Evolutionary conservation across 2,888 invertebrate genomes (phyloP), one percentile per base, ranked within the genome.

Genomic region (Formica aserva): DNA sequence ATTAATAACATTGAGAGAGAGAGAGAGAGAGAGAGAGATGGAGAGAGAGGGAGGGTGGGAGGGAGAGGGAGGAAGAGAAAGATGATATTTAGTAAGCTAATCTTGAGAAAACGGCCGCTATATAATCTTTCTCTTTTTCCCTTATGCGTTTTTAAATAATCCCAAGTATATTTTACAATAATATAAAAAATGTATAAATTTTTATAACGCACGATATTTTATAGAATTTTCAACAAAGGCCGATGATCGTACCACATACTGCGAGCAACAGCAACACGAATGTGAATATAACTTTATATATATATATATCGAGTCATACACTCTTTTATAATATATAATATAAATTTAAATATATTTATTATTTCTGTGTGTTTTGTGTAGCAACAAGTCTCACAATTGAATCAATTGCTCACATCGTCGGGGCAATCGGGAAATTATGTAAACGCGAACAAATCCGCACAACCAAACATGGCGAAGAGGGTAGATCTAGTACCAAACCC

Each of bases 161-260:
- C 5, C 32, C 29, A 69, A n/a, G n/a, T 32, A 48, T 67, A 67
- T 29, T 45, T 67, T 26, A 4, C 22, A 3, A 29, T 15, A 13
- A 22, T 18, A n/a, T 29, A 41, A 26, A 15, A 2, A 63, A 35
- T 63, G 13, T 22, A 66, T 41, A 26, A 15, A 22, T 65, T 5
- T 29, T 38, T 18, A 35, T 76, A 18, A 76, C 0, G 41, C 1
- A 26, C 8, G 41, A 38, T 57, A 67, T 57, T 57, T 38, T 29
- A 75, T 15, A 75, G 45, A 45, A 76, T 26, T 66, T 52, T 77
- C 77, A 78, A 57, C 62, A 38, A 29, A 65, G 35, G 0, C 55
- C 48, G 13, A 52, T 38, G 22, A 22, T 15, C 0, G 32, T 48
- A 13, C n/a, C 60, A 45, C 41, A 45, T 26, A 13, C 60, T 3